These are phyloP conservation scores for Malacosoma neustria DNA, from an alignment of 2,888 invertebrate species.

Conservation along the genomic window DNA sequence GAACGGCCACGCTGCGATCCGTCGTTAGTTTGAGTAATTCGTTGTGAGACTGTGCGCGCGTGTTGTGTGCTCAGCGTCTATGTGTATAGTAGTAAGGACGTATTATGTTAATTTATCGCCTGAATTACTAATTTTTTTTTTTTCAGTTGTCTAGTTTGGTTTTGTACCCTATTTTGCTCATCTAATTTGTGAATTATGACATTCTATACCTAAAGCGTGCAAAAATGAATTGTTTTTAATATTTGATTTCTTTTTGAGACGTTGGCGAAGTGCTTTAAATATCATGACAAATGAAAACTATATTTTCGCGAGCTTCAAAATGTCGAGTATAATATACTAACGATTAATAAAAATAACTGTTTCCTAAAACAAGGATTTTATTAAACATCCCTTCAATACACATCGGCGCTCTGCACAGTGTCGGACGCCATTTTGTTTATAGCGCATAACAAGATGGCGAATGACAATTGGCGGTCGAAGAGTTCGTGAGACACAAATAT, in stretches of 20 bases:
- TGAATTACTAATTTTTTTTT: conserved; percentile 1
- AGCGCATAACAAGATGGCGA: not conserved
- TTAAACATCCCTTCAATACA: not conserved
- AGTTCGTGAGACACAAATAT: too few species aligned
- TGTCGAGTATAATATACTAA: not conserved
- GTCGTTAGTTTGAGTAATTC: not conserved
- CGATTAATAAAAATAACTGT: not conserved
- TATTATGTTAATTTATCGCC: not conserved
- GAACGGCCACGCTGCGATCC: not conserved
- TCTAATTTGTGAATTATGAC: too few species aligned
- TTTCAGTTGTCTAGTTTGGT: not conserved
- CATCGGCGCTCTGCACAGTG: not conserved
- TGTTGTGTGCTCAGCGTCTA: conserved; percentile 1
- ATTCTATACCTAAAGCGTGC: too few species aligned
- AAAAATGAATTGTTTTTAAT: too few species aligned
- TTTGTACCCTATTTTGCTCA: not conserved
- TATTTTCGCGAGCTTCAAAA: too few species aligned
- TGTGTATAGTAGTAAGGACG: conserved; percentile 1
- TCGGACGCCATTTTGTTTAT: not conserved
- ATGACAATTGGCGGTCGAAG: not conserved
- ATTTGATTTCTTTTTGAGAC: too few species aligned
- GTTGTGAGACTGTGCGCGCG: not conserved
- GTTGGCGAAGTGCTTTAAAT: too few species aligned
- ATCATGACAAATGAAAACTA: too few species aligned
- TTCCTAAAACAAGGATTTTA: not conserved